Evolutionary conservation across 2,113 vertebrate species (phyloP).

Genomic region (Gambusia affinis): DNA sequence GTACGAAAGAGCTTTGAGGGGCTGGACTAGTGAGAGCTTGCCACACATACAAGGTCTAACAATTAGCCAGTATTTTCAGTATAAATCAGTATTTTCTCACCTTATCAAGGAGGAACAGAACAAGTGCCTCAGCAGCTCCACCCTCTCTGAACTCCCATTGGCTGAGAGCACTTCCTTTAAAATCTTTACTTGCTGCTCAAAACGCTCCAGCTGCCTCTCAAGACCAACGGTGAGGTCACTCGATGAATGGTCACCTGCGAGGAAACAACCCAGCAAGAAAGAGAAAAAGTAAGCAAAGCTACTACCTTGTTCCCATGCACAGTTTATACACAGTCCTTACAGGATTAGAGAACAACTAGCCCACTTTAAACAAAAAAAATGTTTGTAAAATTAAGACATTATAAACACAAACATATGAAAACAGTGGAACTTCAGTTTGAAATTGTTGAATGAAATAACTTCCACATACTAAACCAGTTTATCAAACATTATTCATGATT

Average conservation of each 20-base stretch:
- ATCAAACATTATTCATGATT: no score
- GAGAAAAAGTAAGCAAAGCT: background rate
- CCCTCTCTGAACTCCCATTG: conserved; percentile 69
- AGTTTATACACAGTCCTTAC: background rate
- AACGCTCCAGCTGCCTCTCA: conserved; percentile 74
- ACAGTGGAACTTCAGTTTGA: no score
- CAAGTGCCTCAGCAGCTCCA: conserved; percentile 73
- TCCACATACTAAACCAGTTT: no score
- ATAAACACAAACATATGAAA: background rate
- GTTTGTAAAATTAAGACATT: no score
- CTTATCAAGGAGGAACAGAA: conserved; percentile 73
- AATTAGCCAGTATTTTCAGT: no score
- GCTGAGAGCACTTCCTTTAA: conserved; percentile 67
- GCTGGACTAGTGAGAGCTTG: no score
- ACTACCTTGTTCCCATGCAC: no score
- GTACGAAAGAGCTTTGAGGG: no score
- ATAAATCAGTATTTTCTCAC: conserved; percentile 37
- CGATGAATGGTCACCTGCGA: conserved; percentile 35
- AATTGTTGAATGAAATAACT: no score
- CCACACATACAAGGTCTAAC: background rate
- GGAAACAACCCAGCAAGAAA: background rate
- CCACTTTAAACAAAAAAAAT: no score
- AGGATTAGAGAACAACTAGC: background rate
- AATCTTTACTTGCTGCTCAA: conserved; percentile 77
- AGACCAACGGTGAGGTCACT: conserved; percentile 34